These are phyloP conservation scores for Menidia menidia DNA, from an alignment of 2,797 vertebrate genomes.

Conservation along the genomic window DNA sequence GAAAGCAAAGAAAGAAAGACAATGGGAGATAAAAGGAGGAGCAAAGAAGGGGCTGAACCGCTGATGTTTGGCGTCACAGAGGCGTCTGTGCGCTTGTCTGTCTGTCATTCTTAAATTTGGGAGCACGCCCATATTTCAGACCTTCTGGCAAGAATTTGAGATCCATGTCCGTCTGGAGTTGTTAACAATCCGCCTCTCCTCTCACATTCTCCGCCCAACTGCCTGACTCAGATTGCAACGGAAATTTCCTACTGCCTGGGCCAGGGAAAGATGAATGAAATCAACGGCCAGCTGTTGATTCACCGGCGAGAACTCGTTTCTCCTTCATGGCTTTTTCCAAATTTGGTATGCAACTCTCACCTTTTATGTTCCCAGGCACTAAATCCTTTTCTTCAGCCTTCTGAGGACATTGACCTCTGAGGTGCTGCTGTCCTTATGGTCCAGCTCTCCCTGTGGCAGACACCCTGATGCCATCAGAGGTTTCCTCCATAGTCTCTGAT, in stretches of 20 bases:
- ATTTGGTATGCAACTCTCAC: conserved; percentile 18
- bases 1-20: conserved; percentile 2
- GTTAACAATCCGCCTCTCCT: conserved; percentile 10
- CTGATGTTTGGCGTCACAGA: too few relatives aligned
- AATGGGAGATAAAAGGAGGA: neutral
- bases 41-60: too few relatives aligned
- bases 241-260: neutral
- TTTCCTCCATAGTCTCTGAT: neutral
- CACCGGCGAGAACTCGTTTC: conserved; percentile 14
- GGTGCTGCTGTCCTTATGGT: neutral
- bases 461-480: neutral
- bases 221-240: neutral
- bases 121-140: conserved; percentile 15
- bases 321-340: conserved; percentile 26
- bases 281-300: neutral
- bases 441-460: neutral
- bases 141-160: conserved; percentile 26
- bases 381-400: neutral
- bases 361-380: neutral
- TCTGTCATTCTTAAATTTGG: neutral
- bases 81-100: neutral
- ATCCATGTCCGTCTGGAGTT: neutral
- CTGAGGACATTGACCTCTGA: neutral
- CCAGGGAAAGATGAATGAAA: neutral
- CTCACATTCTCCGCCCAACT: neutral